These are phyloP conservation scores for Poeciliopsis paucimaculata DNA, from an alignment of 2,797 vertebrate genomes.

Conservation along the genomic window DNA sequence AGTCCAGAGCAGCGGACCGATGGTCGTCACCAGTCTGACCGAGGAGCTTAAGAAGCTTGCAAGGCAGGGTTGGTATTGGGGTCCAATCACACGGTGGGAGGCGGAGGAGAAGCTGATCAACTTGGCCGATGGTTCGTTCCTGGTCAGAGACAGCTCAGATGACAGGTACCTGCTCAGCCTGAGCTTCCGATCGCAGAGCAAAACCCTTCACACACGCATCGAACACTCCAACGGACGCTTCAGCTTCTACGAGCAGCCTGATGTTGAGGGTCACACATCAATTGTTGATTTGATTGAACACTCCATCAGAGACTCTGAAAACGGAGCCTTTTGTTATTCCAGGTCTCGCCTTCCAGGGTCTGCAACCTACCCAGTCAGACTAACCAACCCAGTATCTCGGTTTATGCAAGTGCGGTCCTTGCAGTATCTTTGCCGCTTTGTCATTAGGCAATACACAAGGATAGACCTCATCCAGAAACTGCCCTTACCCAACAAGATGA, in stretches of 20 bases:
- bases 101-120: constrained; percentile 96
- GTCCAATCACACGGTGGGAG: constrained; percentile 98
- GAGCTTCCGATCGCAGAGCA: constrained; percentile 97
- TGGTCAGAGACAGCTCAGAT: constrained; percentile 97
- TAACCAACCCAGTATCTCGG: constrained; percentile 95
- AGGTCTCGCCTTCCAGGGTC: constrained; percentile 96
- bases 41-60: constrained; percentile 98
- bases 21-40: constrained; percentile 96
- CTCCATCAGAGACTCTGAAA: constrained; percentile 98
- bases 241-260: constrained; percentile 99
- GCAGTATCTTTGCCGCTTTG: constrained; percentile 98
- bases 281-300: constrained; percentile 98
- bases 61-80: constrained; percentile 99
- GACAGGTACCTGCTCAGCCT: constrained; percentile 97
- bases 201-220: constrained; percentile 97
- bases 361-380: constrained; percentile 95
- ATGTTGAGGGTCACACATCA: constrained; percentile 97
- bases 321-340: constrained; percentile 98
- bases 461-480: constrained; percentile 99
- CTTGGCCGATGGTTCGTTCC: constrained; percentile 93
- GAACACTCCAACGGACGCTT: constrained; percentile 99
- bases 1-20: constrained; percentile 92
- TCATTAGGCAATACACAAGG: constrained; percentile 97
- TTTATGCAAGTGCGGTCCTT: constrained; percentile 99
- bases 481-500: constrained; percentile 99